phyloP scores from a whole-genome alignment of 2,888 invertebrate genomes.

The Cheilosia urbana region DNA sequence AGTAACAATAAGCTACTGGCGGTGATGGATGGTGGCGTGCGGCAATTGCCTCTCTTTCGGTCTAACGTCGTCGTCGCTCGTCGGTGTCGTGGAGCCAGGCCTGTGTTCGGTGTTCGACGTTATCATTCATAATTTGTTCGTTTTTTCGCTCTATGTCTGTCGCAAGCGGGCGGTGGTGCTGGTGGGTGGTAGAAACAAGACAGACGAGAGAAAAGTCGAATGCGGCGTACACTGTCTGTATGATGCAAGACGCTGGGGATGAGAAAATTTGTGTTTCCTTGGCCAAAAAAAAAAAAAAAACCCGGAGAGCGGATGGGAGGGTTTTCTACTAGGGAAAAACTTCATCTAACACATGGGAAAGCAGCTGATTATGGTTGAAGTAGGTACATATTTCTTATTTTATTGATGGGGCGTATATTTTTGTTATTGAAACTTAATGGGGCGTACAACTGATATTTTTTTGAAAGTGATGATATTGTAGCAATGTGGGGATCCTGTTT shows the following conservation, averaged over 20 bases:
- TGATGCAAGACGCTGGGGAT: slow-evolving; percentile 71
- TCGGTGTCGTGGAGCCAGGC: slow-evolving; percentile 26
- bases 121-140: slow-evolving; percentile 74
- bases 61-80: slow-evolving; percentile 40
- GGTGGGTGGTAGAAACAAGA: slow-evolving; percentile 1
- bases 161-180: slow-evolving; percentile 28
- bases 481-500: slow-evolving; percentile 45
- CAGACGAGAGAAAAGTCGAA: slow-evolving; percentile 37
- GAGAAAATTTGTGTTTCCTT: slow-evolving; percentile 68
- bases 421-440: slow-evolving; percentile 19
- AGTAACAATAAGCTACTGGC: slow-evolving; percentile 74
- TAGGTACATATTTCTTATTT: slow-evolving; percentile 17
- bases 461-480: slow-evolving; percentile 26
- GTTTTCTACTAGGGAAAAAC: slow-evolving; percentile 36
- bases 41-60: slow-evolving; percentile 47
- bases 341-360: slow-evolving; percentile 43
- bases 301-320: slow-evolving; percentile 20
- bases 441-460: slow-evolving; percentile 38
- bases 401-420: slow-evolving; percentile 4
- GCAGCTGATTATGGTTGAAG: slow-evolving; percentile 26
- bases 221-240: slow-evolving; percentile 33
- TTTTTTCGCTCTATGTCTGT: slow-evolving; percentile 19
- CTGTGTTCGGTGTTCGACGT: slow-evolving; percentile 41
- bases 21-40: slow-evolving; percentile 21
- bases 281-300: slow-evolving; percentile 22